A percentile compares a stretch with the other conserved stretches of the same genome.
phyloP scores from a whole-genome alignment of 2,113 vertebrate species.

The Raja brachyura region DNA sequence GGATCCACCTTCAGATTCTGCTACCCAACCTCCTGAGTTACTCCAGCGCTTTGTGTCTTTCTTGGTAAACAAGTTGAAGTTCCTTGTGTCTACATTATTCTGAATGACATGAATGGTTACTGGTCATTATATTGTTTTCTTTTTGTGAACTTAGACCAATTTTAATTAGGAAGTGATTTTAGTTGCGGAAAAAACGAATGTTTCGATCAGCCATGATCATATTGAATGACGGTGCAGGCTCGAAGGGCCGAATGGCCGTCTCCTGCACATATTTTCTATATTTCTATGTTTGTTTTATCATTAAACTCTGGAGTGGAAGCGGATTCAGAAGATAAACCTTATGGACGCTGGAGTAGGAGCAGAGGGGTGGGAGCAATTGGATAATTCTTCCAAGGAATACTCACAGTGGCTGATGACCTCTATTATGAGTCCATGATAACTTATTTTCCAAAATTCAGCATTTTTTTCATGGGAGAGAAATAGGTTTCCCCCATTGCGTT shows the following conservation, averaged over 20 bases:
- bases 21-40: too few species aligned
- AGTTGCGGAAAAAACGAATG: neutral
- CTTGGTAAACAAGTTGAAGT: too few species aligned
- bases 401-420: neutral
- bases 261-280: too few species aligned
- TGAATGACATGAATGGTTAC: neutral
- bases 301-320: neutral
- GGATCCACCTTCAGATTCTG: too few species aligned
- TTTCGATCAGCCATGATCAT: too few species aligned
- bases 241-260: too few species aligned
- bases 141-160: neutral
- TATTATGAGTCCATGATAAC: neutral
- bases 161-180: neutral
- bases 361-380: neutral
- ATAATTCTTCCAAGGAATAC: neutral
- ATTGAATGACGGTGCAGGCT: too few species aligned
- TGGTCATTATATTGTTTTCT: neutral
- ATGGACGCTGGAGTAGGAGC: too few species aligned
- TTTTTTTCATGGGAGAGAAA: neutral
- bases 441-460: neutral
- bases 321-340: too few species aligned
- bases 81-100: too few species aligned
- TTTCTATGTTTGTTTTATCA: neutral
- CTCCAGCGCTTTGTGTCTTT: too few species aligned
- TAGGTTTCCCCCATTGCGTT: neutral